phyloP scores from a whole-genome alignment of 2,888 invertebrate genomes.

The Drosophila falleni region DNA sequence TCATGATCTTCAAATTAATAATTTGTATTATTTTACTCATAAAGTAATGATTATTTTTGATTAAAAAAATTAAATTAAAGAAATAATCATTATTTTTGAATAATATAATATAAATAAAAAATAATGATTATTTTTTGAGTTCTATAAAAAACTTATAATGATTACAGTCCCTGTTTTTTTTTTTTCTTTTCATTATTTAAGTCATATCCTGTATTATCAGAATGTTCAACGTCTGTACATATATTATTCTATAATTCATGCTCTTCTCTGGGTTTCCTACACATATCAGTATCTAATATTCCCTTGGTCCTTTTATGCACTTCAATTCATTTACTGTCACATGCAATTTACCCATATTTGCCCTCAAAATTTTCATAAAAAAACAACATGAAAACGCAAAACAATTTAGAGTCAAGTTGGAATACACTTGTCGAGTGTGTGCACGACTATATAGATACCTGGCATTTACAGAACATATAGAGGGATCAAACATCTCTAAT shows the following conservation, averaged over 20 bases:
- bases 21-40: no score
- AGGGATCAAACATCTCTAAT: not conserved
- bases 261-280: not conserved
- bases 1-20: no score
- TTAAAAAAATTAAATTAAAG: no score
- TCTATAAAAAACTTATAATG: no score
- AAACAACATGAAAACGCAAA: constrained; percentile 19
- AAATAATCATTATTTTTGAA: no score
- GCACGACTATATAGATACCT: not conserved
- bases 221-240: not conserved
- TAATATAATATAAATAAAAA: no score
- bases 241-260: not conserved
- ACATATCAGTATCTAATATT: not conserved
- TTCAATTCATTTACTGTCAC: constrained; percentile 50
- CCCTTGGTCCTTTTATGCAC: constrained; percentile 21
- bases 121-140: no score
- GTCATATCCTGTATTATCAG: not conserved
- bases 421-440: not conserved
- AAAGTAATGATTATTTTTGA: no score
- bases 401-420: constrained; percentile 7
- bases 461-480: not conserved
- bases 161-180: no score
- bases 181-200: no score
- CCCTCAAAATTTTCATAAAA: constrained; percentile 40
- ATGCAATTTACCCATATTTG: constrained; percentile 31